Conservation (phyloP, 1,140 invertebrate species). For the Physella acuta region DNA sequence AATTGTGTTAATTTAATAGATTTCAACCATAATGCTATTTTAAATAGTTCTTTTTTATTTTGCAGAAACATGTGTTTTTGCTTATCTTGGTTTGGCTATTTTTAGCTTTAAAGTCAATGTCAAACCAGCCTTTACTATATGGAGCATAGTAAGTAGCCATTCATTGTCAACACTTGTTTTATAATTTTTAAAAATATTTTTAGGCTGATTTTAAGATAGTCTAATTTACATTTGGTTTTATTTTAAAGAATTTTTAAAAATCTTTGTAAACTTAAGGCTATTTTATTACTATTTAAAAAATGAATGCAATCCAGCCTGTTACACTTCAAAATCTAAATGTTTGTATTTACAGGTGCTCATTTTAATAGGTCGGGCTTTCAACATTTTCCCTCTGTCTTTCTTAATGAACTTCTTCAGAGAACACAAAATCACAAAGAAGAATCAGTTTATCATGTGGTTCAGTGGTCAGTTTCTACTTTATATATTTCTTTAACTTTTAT, state of each 20-base stretch:
- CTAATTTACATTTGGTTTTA: background rate
- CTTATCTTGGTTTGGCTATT: constrained; percentile 95
- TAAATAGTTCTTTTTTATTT: constrained; percentile 23
- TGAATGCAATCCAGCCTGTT: background rate
- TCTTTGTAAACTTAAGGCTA: background rate
- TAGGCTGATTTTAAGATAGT: background rate
- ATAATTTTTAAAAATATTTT: too few species aligned
- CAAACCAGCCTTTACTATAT: constrained; percentile 81
- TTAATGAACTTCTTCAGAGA: constrained; percentile 94
- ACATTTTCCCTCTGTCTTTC: constrained; percentile 93
- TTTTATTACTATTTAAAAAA: too few species aligned
- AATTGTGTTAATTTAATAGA: too few species aligned
- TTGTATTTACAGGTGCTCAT: constrained; percentile 69
- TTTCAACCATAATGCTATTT: too few species aligned
- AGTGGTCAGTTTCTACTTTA: constrained; percentile 82
- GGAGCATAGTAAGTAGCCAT: constrained; percentile 75
- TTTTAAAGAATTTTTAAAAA: background rate
- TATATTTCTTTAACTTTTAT: too few species aligned
- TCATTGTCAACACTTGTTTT: too few species aligned
- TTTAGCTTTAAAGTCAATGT: constrained; percentile 86
- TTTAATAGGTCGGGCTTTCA: constrained; percentile 88
- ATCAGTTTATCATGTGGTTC: constrained; percentile 99
- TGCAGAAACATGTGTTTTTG: constrained; percentile 89
- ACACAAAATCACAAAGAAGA: constrained; percentile 95
- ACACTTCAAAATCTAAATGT: too few species aligned